Percentiles rank a stretch among this genome's conserved stretches.
Conservation (phyloP, 2,797 vertebrate genomes). For the Fundulus diaphanus region DNA sequence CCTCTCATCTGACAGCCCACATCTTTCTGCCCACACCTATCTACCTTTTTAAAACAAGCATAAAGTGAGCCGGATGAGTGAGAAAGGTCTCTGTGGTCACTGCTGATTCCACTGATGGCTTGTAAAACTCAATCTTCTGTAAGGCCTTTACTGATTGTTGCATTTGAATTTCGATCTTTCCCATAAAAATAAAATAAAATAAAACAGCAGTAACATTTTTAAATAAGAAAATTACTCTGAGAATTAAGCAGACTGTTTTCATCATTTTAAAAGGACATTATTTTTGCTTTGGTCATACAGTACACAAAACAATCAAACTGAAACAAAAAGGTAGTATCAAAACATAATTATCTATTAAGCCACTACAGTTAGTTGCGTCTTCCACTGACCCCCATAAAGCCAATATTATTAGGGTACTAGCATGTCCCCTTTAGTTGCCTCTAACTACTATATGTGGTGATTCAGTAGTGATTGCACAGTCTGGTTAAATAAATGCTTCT, state of each 20-base stretch:
- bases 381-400: background rate
- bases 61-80: background rate
- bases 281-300: conserved; percentile 1
- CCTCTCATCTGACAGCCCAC: background rate
- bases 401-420: conserved; percentile 8
- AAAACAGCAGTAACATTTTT: too few species aligned
- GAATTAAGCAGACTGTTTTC: fast-evolving
- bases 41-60: background rate
- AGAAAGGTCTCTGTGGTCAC: too few species aligned
- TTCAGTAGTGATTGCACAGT: conserved; percentile 49
- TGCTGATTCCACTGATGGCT: too few species aligned
- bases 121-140: background rate
- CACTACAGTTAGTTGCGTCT: background rate
- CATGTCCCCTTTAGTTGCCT: conserved; percentile 26
- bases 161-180: background rate
- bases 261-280: background rate
- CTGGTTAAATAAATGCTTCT: background rate
- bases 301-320: background rate
- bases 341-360: conserved; percentile 1
- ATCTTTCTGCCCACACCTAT: background rate
- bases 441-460: background rate
- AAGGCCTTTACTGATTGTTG: background rate
- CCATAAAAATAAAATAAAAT: too few species aligned
- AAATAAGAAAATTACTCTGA: background rate
- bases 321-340: background rate